Base-by-base conservation (phyloP, 2,888 invertebrate genomes). In the Choristoneura rosaceana region DNA sequence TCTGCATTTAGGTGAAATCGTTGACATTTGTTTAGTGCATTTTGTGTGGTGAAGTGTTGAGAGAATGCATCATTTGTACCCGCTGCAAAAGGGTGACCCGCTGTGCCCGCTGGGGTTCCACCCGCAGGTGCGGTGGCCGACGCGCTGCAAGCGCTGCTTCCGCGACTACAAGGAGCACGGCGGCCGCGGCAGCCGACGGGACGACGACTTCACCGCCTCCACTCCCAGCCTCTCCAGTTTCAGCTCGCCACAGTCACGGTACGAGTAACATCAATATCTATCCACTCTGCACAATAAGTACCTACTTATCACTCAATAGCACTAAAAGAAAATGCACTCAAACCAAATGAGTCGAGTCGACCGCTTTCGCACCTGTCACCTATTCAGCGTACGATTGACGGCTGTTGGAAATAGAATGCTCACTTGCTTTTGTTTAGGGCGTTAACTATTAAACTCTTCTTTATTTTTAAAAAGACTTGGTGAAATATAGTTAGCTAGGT, bases 51-150 rank as follows among this genome's bases (percentile, higher is more conserved):
- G 83, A 76, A 76, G 80, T 78, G 75, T 78, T 76, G 82, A 82
- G 81, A 88, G 81, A 80, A 97, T 97, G 96, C 96, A 96, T 92
- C 96, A 96, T 89, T 89, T 96, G 87, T 97, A 96, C 88, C 96
- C 97, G 58, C 91, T 97, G 86, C 96, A 96, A 86, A 98, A 97
- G 91, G 97, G 97, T 82, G 98, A 98, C 91, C 97, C 98, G 76
- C 92, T 98, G 81, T 98, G 98, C 90, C 98, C 98, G 76, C 94
- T 98, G 87, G 98, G 98, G 61, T 98, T 98, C 91, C 98, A 98
- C 94, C 98, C 98, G 74, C 98, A 98, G 94, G 98, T 98, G 81
- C 96, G 98, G 84, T 98, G 98, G 97, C 98, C 98, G 64, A 98
- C 98, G 73, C 95, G 98, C 84, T 98, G 98, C 94, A 98, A 98